Percentiles rank a stretch among this genome's conserved stretches.
phyloP scores from a whole-genome alignment of 2,888 invertebrate genomes.

The Xanthostigma xanthostigma region DNA sequence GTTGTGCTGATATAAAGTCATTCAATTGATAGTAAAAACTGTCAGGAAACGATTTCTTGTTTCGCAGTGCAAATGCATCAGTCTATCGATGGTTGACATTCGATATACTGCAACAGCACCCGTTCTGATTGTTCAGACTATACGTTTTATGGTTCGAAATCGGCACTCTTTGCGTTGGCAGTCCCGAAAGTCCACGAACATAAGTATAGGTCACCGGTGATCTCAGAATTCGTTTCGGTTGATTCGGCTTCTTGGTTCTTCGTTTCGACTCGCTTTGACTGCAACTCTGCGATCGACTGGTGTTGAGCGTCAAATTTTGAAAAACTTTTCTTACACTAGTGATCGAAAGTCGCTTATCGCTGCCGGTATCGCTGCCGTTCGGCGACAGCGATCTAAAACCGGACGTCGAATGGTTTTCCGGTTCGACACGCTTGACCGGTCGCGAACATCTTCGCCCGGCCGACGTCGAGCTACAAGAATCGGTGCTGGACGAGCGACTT shows the following conservation, averaged over 20 bases:
- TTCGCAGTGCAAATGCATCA: no score
- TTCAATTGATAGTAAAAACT: no score
- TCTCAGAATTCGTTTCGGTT: slow-evolving; percentile 61
- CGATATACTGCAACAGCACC: not conserved
- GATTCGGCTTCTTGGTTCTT: slow-evolving; percentile 39
- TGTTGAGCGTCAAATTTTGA: slow-evolving; percentile 45
- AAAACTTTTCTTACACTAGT: slow-evolving; percentile 58
- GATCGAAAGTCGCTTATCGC: slow-evolving; percentile 38
- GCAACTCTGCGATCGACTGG: slow-evolving; percentile 48
- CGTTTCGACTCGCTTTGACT: slow-evolving; percentile 29
- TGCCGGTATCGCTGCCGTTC: slow-evolving; percentile 44
- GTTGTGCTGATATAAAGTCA: no score
- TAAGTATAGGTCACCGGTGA: slow-evolving; percentile 69
- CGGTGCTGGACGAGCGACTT: slow-evolving; percentile 32
- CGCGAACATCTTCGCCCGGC: slow-evolving; percentile 16
- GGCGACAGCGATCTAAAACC: slow-evolving; percentile 26
- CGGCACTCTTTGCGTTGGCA: slow-evolving; percentile 69
- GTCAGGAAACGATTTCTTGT: no score
- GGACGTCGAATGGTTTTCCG: slow-evolving; percentile 17
- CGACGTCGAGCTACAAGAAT: slow-evolving; percentile 26
- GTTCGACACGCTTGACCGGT: slow-evolving; percentile 16
- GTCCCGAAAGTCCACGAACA: slow-evolving; percentile 63
- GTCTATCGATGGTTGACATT: no score
- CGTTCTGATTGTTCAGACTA: not conserved
- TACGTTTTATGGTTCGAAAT: slow-evolving; percentile 23